Base-by-base conservation (phyloP, 2,888 invertebrate genomes). In the Lottia scabra region DNA sequence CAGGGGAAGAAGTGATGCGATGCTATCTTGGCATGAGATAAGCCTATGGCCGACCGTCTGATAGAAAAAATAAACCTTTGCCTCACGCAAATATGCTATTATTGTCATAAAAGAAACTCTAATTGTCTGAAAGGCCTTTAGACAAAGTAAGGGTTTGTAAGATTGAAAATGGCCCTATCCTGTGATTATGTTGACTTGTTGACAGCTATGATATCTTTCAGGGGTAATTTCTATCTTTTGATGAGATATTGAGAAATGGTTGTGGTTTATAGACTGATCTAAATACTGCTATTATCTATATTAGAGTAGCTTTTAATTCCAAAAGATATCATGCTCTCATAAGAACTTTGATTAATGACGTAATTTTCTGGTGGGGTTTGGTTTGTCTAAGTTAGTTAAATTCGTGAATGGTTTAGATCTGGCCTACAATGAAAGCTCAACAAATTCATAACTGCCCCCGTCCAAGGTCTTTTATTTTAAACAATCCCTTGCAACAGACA, bases 11-110 rank as follows among this genome's bases (percentile, higher is more conserved):
- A 56, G 23, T 56, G 56, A 19, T 23, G 56, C 56, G 56, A 56
- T 56, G 23, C 56, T 56, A 56, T 56, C 56, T 56, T 56, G 56
- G 56, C 56, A 56, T 56, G 56, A 56, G 56, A 56, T 56, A 56
- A 56, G 56, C 56, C 23, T 56, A 56, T 56, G 56, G 56, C 19
- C 56, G 56, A 23, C 56, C 12, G 56, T 10, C 56, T 56, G 56
- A 19, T 56, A 23, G 38, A 56, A 56, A 56, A 56, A 23, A 56
- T 56, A 56, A 56, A 56, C 56, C 56, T 19, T 56, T 19, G 56
- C 56, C 56, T 56, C 56, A 56, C 56, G 56, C 56, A 56, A 56
- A 56, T 56, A 56, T 56, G 56, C 23, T 23, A 56, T 56, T 56
- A 56, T 56, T 19, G 56, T 23, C 56, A 56, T 56, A 56, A 56